These are phyloP conservation scores for Alloscopus bannaensis DNA, from an alignment of 2,888 invertebrate species.

Conservation along the genomic window DNA sequence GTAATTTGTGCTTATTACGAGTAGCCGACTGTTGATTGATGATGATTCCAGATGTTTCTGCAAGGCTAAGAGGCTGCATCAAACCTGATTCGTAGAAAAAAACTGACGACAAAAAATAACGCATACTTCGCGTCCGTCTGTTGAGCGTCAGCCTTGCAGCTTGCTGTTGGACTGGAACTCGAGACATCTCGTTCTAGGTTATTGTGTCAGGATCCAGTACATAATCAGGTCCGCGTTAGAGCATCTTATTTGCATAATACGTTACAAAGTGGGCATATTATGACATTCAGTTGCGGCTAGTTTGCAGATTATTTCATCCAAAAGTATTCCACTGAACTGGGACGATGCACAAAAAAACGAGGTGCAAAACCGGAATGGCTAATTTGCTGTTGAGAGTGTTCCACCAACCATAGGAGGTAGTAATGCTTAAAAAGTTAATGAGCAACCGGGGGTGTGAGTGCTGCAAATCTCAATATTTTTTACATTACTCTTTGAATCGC, in stretches of 20 bases:
- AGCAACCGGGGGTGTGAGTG: no score
- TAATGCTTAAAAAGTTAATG: no score
- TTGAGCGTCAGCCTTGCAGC: background rate
- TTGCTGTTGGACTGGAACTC: background rate
- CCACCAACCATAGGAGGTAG: no score
- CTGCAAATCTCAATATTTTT: no score
- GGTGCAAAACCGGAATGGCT: background rate
- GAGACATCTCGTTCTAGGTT: slow-evolving; percentile 2
- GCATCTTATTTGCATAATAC: background rate
- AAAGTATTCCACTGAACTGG: background rate
- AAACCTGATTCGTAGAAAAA: no score
- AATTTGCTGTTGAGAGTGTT: background rate
- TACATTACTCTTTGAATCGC: no score
- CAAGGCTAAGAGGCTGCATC: no score
- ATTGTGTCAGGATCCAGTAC: slow-evolving; percentile 37
- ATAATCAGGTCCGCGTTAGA: background rate
- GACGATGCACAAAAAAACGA: background rate
- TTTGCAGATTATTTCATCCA: background rate
- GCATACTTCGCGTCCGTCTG: background rate
- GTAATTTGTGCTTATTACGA: background rate
- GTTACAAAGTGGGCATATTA: background rate
- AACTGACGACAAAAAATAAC: background rate
- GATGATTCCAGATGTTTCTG: slow-evolving; percentile 41
- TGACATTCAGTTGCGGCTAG: background rate
- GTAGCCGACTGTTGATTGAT: background rate